Evolutionary conservation across 2,888 invertebrate species (phyloP), one percentile per base, ranked within the genome.

Genomic region (Sphaerophoria taeniata): DNA sequence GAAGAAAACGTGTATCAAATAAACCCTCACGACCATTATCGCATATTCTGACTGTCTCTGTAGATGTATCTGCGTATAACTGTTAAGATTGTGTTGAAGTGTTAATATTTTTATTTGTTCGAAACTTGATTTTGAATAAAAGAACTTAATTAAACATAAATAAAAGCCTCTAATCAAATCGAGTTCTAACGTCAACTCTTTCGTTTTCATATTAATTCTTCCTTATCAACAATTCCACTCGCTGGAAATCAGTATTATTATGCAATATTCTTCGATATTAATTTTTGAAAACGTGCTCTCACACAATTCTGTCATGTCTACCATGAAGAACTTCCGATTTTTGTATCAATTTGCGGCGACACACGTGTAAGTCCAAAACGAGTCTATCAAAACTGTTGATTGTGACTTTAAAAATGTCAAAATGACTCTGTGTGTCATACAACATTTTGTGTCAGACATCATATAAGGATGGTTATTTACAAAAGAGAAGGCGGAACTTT

Each of bases 401-500:
- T 60, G 70, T 60, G 16, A n/a, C n/a, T n/a, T n/a, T n/a, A n/a
- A n/a, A n/a, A n/a, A n/a, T n/a, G n/a, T n/a, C n/a, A n/a, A n/a
- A n/a, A n/a, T 11, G 39, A 12, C 36, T 55, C 39, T 39, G 14
- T 39, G 31, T 33, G 39, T 11, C 67, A 72, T 39, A 65, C 24
- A 70, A 65, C 36, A 63, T 70, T 49, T 55, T 9, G 49, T 58
- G 49, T 43, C 51, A 51, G 63, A 60, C 72, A 33, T 47, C 63
- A 67, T 72, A 76, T 69, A 77, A 77, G 82, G 82, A 72, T 63
- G 63, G 39, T n/a, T 9, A 39, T 71, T 58, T 11, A 70, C 33
- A 39, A 55, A 79, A 75, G 34, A 51, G 45, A 60, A 75, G 74
- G 60, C 74, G 79, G 74, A 79, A 74, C 67, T 71, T n/a, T n/a